A percentile compares a stretch with the other conserved stretches of the same genome.
Evolutionary conservation across 2,113 vertebrate genomes (phyloP).

Genomic region (Gadus chalcogrammus): DNA sequence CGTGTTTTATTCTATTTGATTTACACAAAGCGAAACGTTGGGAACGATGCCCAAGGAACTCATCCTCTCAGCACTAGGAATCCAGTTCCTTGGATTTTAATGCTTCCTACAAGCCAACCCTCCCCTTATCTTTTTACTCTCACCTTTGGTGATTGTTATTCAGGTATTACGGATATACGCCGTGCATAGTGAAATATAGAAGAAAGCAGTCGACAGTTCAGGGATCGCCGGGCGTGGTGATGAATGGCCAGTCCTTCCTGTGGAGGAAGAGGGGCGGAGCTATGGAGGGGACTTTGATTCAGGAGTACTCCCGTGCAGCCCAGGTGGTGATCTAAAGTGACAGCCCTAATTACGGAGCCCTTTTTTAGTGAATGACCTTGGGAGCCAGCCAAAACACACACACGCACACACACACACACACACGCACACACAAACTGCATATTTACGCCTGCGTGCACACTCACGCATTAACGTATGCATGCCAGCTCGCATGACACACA

Average conservation of each 20-base stretch:
- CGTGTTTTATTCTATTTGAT: too few relatives aligned
- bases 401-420: constrained; percentile 19
- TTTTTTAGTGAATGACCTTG: constrained; percentile 59
- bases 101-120: too few relatives aligned
- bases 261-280: constrained; percentile 59
- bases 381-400: constrained; percentile 20
- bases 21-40: too few relatives aligned
- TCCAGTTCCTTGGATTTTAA: too few relatives aligned
- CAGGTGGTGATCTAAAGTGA: constrained; percentile 43
- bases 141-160: constrained; percentile 15
- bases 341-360: constrained; percentile 49
- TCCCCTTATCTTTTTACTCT: not conserved
- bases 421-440: constrained; percentile 2
- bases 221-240: constrained; percentile 57
- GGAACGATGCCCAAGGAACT: too few relatives aligned
- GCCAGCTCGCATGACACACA: not conserved
- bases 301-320: constrained; percentile 31
- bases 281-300: constrained; percentile 47
- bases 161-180: constrained; percentile 41
- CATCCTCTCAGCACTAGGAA: too few relatives aligned
- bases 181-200: constrained; percentile 52
- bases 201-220: constrained; percentile 46
- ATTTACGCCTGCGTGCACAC: constrained; percentile 14
- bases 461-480: not conserved
- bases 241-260: constrained; percentile 56